These are phyloP conservation scores for Scophthalmus maximus DNA, from an alignment of 2,113 vertebrate genomes.

Conservation along the genomic window DNA sequence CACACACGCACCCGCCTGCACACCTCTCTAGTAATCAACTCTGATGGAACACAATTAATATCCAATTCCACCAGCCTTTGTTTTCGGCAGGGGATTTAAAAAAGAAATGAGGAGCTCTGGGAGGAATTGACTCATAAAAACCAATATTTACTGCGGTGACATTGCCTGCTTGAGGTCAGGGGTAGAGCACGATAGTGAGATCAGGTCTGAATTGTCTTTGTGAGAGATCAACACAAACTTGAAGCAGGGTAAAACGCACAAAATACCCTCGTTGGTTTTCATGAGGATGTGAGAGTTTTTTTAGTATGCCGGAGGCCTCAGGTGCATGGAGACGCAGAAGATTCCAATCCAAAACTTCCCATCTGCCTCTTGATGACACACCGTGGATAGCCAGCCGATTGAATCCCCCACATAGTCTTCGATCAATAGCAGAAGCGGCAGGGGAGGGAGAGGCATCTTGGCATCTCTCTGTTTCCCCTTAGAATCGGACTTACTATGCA, in stretches of 20 bases:
- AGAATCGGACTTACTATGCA: conserved; percentile 70
- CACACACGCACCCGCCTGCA: conserved; percentile 6
- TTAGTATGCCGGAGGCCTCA: conserved; percentile 52
- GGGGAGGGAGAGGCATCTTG: conserved; percentile 45
- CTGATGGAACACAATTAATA: conserved; percentile 75
- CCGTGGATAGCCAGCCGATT: conserved; percentile 54
- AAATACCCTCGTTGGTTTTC: conserved; percentile 21
- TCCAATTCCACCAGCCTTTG: conserved; percentile 66
- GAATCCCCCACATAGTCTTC: conserved; percentile 53
- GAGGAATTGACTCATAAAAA: conserved; percentile 51
- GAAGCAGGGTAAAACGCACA: conserved; percentile 23
- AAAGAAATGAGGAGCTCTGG: conserved; percentile 46
- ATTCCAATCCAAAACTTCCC: conserved; percentile 59
- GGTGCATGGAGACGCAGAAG: conserved; percentile 26
- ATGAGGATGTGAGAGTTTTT: conserved; percentile 26
- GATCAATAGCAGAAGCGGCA: conserved; percentile 70
- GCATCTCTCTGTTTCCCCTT: conserved; percentile 58
- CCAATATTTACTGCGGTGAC: conserved; percentile 57
- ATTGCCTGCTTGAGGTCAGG: conserved; percentile 47
- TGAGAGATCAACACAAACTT: neutral
- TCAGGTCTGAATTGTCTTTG: conserved; percentile 12
- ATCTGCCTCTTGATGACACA: conserved; percentile 55
- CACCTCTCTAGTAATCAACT: conserved; percentile 68
- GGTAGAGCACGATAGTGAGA: conserved; percentile 7
- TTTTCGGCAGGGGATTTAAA: conserved; percentile 63